These are phyloP conservation scores for Micoletzkya japonica DNA, from an alignment of 2,888 invertebrate species.

Conservation along the genomic window DNA sequence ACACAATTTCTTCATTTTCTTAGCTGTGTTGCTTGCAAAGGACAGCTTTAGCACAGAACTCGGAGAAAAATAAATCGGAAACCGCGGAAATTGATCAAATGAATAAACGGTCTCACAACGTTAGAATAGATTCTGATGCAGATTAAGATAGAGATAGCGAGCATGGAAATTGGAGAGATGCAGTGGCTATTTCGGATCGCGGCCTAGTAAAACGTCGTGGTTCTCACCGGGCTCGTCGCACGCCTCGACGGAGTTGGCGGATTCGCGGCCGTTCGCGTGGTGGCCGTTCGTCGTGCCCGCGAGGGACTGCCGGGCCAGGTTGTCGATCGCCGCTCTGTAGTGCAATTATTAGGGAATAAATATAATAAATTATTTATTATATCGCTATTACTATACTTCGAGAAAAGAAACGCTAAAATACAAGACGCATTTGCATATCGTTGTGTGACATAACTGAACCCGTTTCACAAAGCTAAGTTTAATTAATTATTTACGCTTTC, in stretches of 20 bases:
- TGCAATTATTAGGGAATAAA: neutral
- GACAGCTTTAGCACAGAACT: no score
- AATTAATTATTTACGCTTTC: neutral
- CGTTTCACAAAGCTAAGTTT: neutral
- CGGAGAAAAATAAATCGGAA: no score
- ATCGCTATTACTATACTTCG: neutral
- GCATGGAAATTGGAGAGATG: neutral
- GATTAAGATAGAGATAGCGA: no score
- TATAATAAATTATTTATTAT: slow-evolving; percentile 11
- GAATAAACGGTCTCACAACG: no score
- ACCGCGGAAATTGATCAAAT: no score
- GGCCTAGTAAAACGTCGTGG: neutral
- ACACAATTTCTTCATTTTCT: no score
- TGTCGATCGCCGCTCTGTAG: slow-evolving; percentile 43
- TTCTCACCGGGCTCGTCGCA: slow-evolving; percentile 24
- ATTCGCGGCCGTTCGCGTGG: slow-evolving; percentile 30
- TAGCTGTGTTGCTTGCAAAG: no score
- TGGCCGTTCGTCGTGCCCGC: slow-evolving; percentile 15
- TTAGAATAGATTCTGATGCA: no score
- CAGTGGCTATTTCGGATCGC: neutral
- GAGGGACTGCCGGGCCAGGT: slow-evolving; percentile 44
- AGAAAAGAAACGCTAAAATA: neutral
- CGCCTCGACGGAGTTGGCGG: slow-evolving; percentile 19
- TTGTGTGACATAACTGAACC: neutral
- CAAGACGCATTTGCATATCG: neutral